Base-by-base conservation (phyloP, 2,888 invertebrate species). In the Pristionchus exspectatus region DNA sequence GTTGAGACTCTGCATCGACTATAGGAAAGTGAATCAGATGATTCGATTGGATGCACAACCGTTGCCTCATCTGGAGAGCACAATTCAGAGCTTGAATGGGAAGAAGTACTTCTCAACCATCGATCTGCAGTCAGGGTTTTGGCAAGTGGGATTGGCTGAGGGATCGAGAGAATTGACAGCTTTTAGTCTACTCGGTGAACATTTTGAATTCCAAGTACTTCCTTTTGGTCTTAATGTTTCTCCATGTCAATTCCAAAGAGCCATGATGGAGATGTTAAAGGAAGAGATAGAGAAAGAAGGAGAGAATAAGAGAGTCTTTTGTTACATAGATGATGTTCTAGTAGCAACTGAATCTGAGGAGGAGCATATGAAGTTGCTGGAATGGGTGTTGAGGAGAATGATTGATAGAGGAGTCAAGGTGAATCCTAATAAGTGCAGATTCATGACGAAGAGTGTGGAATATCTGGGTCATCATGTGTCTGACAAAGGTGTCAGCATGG, bases 171-270 rank as follows among this genome's bases (percentile, higher is more conserved):
- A 89, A 14, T 93, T 92, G 59, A 92, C 94, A 5, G 93, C 93
- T 12, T 93, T 94, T 81, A 66, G 91, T 0, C 90, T 91, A 0
- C 56, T 90, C 14, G 81, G 59, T 10, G 92, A 93, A 9, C 91
- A 91, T n/a, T 95, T 88, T 63, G 90, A 94, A 84, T 94, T 91
- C 88, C 87, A 90, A 18, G 92, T 93, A 0, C 90, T 94, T 87
- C 92, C 93, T 0, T 94, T 94, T 84, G 94, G 94, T 5, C 84
- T 95, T 14, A 88, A 91, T 0, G 93, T 91, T 7, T 91, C 92
- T 30, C 93, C 93, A 3, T 93, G 94, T 0, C 91, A 92, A 2
- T 95, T 94, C 83, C 93, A 95, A 89, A 74, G 92, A 21, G 83
- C 92, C 2, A 93, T 93, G 91, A 88, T 91, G 30, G 14, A 81